A percentile compares a stretch with the other conserved stretches of the same genome.
Evolutionary conservation across 2,797 vertebrate species (phyloP).

Genomic region (Monodelphis domestica): DNA sequence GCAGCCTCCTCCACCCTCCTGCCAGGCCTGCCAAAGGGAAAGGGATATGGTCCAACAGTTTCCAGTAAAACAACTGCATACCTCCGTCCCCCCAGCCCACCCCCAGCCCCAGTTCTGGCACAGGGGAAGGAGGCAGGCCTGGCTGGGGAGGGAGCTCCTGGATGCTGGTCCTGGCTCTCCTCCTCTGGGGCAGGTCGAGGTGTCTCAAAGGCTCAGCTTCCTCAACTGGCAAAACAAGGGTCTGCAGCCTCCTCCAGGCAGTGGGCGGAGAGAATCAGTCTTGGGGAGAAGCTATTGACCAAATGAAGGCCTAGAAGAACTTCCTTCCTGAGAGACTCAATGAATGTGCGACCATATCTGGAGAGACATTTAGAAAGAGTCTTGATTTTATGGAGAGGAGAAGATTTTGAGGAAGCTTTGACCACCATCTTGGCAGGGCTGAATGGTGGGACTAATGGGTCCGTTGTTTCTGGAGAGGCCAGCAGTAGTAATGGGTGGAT

Average conservation of each 20-base stretch:
- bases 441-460: not conserved
- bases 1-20: not conserved
- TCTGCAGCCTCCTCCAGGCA: not conserved
- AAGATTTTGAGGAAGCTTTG: not conserved
- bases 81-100: not conserved
- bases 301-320: no score
- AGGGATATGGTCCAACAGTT: not conserved
- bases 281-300: no score
- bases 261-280: no score
- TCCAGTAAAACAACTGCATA: not conserved
- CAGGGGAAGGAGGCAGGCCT: not conserved
- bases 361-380: not conserved
- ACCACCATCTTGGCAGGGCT: not conserved
- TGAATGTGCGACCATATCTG: not conserved
- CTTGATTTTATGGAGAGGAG: not conserved
- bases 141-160: not conserved
- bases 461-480: not conserved
- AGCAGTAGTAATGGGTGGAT: no score
- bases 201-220: not conserved
- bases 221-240: not conserved
- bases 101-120: not conserved
- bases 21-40: not conserved
- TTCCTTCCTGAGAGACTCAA: not conserved
- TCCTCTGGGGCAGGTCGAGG: not conserved
- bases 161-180: not conserved